Evolutionary conservation across 2,888 invertebrate species (phyloP), one percentile per base, ranked within the genome.

Genomic region (Oscheius onirici): DNA sequence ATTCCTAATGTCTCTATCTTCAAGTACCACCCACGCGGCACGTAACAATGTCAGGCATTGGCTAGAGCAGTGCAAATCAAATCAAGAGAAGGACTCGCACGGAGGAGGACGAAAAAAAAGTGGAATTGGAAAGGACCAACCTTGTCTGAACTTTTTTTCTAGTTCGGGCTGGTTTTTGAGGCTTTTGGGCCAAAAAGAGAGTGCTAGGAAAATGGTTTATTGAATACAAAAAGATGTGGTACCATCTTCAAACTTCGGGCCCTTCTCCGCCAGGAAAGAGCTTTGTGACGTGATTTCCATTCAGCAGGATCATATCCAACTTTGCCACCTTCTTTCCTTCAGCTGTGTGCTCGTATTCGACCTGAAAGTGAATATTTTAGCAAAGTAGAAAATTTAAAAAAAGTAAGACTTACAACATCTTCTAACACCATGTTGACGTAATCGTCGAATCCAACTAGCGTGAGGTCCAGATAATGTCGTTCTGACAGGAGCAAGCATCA

Each of bases 221-320:
- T 34, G 55, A 55, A 28, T 3, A 15, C 11, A 55, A 41, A 41
- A 28, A 43, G 6, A 20, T 13, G 15, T 44, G 44, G n/a, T 26
- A 61, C 8, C 34, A 8, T 34, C 34, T 15, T 84, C 65, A 86
- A 26, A 86, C 79, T 58, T 86, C 85, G 22, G 86, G 86, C 40
- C 86, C 86, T 74, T 86, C 85, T 20, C 86, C 86, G 13, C 86
- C 86, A 3, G 86, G 86, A 24, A 86, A 84, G 2, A 86, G 78
- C 99, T 99, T 99, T 22, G 97, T 97, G 74, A 99, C 97, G 88
- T 99, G 97, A 88, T 97, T 99, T 83, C 99, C 99, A 90, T 99
- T 99, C 11, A 99, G 90, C 68, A 99, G 91, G 86, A 99, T 99
- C 89, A 96, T 95, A 89, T 99, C 97, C 71, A 99, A 90, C 89